Conservation (phyloP, 2,797 vertebrate species). For the Prunella strophiata region DNA sequence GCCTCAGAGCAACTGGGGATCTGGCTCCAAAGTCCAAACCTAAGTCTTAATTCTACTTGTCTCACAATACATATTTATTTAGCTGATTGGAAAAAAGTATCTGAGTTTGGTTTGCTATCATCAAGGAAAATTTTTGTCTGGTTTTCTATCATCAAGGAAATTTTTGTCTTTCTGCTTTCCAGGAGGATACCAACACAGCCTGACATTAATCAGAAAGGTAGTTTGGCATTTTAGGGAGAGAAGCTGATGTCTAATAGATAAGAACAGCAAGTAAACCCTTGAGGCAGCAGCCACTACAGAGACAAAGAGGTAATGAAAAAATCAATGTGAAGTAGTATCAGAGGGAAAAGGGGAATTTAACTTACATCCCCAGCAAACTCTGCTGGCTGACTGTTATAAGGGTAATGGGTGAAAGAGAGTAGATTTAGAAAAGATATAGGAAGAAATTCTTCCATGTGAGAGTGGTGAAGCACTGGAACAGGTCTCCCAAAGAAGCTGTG, state of each 20-base stretch:
- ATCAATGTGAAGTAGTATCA: background rate
- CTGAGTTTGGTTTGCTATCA: background rate
- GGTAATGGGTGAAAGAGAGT: background rate
- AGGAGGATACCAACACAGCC: background rate
- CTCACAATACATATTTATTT: background rate
- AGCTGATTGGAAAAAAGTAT: background rate
- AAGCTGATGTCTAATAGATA: background rate
- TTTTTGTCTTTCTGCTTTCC: background rate
- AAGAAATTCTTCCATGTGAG: background rate
- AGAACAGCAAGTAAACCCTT: background rate
- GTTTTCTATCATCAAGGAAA: background rate
- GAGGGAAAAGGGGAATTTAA: background rate
- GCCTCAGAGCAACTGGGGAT: background rate
- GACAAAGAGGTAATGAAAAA: background rate
- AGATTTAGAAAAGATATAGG: background rate
- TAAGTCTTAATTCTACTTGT: background rate
- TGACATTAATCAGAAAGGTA: background rate
- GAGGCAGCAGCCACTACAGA: background rate
- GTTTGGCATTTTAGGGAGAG: conserved; percentile 2
- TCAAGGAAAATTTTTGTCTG: background rate
- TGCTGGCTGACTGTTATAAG: background rate
- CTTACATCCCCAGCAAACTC: background rate
- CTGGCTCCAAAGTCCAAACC: background rate
- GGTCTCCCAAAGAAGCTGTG: background rate
- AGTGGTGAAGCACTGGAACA: background rate